Percentiles rank a stretch among this genome's conserved stretches.
These are phyloP conservation scores for Potamilus streckersoni DNA, from an alignment of 1,140 invertebrate species.

Conservation along the genomic window DNA sequence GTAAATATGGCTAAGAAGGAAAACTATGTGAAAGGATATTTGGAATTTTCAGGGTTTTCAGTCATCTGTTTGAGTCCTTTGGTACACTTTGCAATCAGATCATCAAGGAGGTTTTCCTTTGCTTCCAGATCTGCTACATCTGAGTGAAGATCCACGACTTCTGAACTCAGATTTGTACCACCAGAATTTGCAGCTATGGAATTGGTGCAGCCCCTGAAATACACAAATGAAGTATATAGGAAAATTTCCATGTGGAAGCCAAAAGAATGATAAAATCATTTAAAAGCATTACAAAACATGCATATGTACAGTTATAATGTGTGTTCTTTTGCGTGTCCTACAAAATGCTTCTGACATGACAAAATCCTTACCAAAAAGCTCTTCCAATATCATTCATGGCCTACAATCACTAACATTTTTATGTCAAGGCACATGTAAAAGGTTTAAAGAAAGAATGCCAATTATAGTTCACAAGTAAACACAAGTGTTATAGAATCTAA, in stretches of 20 bases:
- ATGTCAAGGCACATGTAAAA: no score
- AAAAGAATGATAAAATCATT: no score
- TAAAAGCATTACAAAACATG: no score
- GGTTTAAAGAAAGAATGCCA: no score
- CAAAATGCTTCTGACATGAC: no score
- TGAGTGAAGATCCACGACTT: conserved; percentile 57
- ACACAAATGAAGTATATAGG: conserved; percentile 7
- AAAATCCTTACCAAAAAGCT: no score
- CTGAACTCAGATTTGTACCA: conserved; percentile 35
- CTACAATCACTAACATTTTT: no score
- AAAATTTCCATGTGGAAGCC: background rate
- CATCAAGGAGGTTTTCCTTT: conserved; percentile 81
- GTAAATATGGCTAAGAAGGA: background rate
- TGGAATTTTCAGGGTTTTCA: conserved; percentile 81
- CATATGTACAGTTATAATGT: no score
- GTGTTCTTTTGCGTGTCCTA: no score
- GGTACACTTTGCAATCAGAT: conserved; percentile 79
- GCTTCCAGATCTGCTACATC: conserved; percentile 79
- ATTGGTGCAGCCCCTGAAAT: conserved; percentile 55
- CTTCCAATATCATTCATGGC: no score
- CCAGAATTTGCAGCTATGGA: conserved; percentile 55
- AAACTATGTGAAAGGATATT: conserved; percentile 64
- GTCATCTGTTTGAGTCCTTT: conserved; percentile 85
- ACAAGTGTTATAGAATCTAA: no score
- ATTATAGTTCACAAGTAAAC: no score